These are phyloP conservation scores for Pollimyrus isidori DNA, from an alignment of 2,113 vertebrate genomes.

Conservation along the genomic window DNA sequence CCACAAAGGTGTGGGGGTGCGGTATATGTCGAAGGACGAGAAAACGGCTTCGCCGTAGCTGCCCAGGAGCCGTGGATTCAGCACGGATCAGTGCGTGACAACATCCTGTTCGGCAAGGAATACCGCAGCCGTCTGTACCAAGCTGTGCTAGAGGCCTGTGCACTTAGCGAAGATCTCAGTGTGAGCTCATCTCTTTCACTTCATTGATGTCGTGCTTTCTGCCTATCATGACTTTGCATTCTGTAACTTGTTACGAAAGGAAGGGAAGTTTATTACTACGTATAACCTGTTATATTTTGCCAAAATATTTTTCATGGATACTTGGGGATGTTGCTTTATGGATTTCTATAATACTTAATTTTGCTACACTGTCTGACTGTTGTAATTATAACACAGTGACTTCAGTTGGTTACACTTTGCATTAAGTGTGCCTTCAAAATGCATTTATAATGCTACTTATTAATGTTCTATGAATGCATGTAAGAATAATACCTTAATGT, in stretches of 20 bases:
- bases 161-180: slow-evolving; percentile 77
- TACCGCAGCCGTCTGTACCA: slow-evolving; percentile 71
- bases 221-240: neutral
- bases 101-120: slow-evolving; percentile 85
- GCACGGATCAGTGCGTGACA: slow-evolving; percentile 83
- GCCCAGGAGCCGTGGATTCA: slow-evolving; percentile 95
- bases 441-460: neutral
- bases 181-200: slow-evolving; percentile 52
- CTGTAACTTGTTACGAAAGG: neutral
- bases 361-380: neutral
- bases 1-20: slow-evolving; percentile 64
- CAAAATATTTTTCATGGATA: neutral
- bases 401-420: neutral
- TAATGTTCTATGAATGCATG: neutral
- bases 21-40: slow-evolving; percentile 66
- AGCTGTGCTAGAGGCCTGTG: slow-evolving; percentile 81
- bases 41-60: slow-evolving; percentile 77
- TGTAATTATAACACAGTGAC: neutral
- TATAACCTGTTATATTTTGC: neutral
- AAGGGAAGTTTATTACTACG: neutral
- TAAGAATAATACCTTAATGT: neutral
- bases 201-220: neutral
- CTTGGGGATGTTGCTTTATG: neutral
- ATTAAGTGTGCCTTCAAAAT: neutral
- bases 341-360: neutral